phyloP scores from a whole-genome alignment of 2,888 invertebrate species.

The Biston betularia region DNA sequence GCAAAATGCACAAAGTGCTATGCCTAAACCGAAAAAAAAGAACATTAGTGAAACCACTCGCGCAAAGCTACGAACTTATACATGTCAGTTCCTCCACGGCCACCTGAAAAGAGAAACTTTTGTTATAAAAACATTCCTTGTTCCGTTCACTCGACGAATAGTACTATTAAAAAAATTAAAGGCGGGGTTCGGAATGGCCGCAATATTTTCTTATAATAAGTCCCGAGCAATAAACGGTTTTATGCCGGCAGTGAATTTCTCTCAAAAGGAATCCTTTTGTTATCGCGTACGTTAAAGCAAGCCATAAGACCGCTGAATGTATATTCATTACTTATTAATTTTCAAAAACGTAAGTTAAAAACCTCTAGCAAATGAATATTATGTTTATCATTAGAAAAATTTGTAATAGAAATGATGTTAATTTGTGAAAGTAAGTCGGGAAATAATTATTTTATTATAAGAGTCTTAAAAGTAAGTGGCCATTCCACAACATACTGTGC shows the following conservation, averaged over 20 bases:
- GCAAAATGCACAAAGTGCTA: no score
- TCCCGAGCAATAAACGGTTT: conserved; percentile 62
- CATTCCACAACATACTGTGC: background rate
- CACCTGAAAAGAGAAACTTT: conserved; percentile 40
- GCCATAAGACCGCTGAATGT: conserved; percentile 28
- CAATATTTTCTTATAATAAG: conserved; percentile 64
- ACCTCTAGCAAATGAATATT: background rate
- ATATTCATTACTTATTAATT: conserved; percentile 28
- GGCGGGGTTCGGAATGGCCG: conserved; percentile 53
- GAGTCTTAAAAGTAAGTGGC: background rate
- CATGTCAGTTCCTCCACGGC: conserved; percentile 25
- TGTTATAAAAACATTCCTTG: conserved; percentile 27
- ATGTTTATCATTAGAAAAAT: background rate
- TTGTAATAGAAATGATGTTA: background rate
- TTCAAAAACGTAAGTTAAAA: background rate
- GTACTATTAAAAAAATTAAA: conserved; percentile 46
- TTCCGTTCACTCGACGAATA: conserved; percentile 17
- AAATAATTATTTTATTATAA: background rate
- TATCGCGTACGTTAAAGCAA: conserved; percentile 44
- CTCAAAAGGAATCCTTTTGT: conserved; percentile 52
- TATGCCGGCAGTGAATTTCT: conserved; percentile 55
- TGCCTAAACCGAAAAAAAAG: no score
- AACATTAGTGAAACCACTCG: conserved; percentile 5
- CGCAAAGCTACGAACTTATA: conserved; percentile 22
- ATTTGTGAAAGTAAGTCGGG: background rate